These are phyloP conservation scores for Cheilosia urbana DNA, from an alignment of 2,888 invertebrate species.

Conservation along the genomic window DNA sequence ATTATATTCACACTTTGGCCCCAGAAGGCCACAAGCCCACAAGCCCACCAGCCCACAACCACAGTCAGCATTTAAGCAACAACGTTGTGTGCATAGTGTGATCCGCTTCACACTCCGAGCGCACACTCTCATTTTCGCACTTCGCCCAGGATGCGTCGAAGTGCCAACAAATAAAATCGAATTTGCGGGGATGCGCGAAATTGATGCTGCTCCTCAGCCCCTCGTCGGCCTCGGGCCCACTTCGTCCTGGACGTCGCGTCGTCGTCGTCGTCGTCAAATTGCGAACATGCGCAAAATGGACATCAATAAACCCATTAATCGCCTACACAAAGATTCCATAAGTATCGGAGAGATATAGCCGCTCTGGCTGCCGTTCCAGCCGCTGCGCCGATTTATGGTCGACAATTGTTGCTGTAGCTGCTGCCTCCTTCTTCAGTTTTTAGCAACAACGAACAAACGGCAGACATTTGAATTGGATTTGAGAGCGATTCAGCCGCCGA, in stretches of 20 bases:
- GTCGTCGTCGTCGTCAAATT: slow-evolving; percentile 54
- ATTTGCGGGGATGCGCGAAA: slow-evolving; percentile 66
- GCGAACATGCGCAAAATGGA: slow-evolving; percentile 75
- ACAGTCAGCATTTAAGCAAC: too few species aligned
- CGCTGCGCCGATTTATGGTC: slow-evolving; percentile 62
- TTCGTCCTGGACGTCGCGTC: slow-evolving; percentile 13
- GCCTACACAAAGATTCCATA: slow-evolving; percentile 76
- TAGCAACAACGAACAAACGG: slow-evolving; percentile 28
- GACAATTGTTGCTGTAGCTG: slow-evolving; percentile 62
- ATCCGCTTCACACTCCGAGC: slow-evolving; percentile 57
- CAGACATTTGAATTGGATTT: slow-evolving; percentile 64
- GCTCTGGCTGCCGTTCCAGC: slow-evolving; percentile 66
- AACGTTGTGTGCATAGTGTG: slow-evolving; percentile 20
- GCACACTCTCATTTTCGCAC: slow-evolving; percentile 69
- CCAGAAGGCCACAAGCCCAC: slow-evolving; percentile 79
- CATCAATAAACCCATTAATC: slow-evolving; percentile 78
- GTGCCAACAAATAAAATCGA: slow-evolving; percentile 75
- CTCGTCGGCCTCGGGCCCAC: neutral
- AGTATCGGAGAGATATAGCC: slow-evolving; percentile 67
- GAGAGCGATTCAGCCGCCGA: slow-evolving; percentile 36
- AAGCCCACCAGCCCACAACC: neutral
- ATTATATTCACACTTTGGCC: slow-evolving; percentile 84
- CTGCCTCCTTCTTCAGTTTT: slow-evolving; percentile 52
- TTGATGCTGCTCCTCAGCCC: slow-evolving; percentile 42
- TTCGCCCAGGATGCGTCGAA: slow-evolving; percentile 45